Conservation (phyloP, 2,888 invertebrate genomes). For the Philereme transversata region DNA sequence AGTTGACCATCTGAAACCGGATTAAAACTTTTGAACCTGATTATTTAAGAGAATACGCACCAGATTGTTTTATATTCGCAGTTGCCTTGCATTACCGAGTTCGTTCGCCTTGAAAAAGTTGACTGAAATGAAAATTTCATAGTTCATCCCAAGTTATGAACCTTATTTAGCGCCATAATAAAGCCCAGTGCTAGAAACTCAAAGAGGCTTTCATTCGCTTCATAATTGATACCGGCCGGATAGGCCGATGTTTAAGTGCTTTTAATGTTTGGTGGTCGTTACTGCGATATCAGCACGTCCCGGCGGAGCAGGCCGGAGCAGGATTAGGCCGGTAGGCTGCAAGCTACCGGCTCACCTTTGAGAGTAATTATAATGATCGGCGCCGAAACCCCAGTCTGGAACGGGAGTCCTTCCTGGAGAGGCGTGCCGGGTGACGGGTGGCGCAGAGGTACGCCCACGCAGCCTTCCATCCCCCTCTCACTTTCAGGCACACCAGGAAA, state of each 20-base stretch:
- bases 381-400: slow-evolving; percentile 78
- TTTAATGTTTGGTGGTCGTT: slow-evolving; percentile 73
- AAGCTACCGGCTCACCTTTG: slow-evolving; percentile 78
- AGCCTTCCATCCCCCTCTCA: slow-evolving; percentile 55
- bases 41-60: slow-evolving; percentile 7
- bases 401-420: slow-evolving; percentile 79
- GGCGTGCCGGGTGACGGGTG: slow-evolving; percentile 77
- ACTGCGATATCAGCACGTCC: slow-evolving; percentile 70
- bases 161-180: slow-evolving; percentile 55
- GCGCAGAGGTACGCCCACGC: slow-evolving; percentile 80
- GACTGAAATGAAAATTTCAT: slow-evolving; percentile 30
- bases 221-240: slow-evolving; percentile 67
- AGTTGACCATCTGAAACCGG: slow-evolving; percentile 21
- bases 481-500: slow-evolving; percentile 34
- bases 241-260: slow-evolving; percentile 70
- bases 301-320: slow-evolving; percentile 57
- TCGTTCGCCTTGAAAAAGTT: slow-evolving; percentile 20
- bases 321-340: slow-evolving; percentile 75
- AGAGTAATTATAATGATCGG: slow-evolving; percentile 84
- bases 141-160: slow-evolving; percentile 40
- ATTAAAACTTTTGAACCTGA: slow-evolving; percentile 13
- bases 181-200: slow-evolving; percentile 57
- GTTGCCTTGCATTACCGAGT: slow-evolving; percentile 5
- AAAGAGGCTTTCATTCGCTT: slow-evolving; percentile 66
- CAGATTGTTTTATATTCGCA: slow-evolving; percentile 7